phyloP scores from a whole-genome alignment of 2,888 invertebrate species.

The Amblyjoppa fuscipennis region DNA sequence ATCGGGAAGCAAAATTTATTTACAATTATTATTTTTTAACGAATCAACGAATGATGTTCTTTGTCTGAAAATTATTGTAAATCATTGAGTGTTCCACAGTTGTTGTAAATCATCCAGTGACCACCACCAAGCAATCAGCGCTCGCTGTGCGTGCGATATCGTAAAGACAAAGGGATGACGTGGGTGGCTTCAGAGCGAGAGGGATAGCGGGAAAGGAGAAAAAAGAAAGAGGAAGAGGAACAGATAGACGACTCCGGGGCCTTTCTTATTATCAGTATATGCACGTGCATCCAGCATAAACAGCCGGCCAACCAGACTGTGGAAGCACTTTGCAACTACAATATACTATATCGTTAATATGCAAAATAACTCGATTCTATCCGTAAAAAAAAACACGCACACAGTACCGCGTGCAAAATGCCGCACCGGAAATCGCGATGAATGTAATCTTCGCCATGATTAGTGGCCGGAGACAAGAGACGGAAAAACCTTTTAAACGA shows the following conservation, averaged over 20 bases:
- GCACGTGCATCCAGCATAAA: slow-evolving; percentile 49
- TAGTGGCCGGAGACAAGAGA: slow-evolving; percentile 6
- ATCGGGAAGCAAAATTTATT: too few species aligned
- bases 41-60: too few species aligned
- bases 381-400: neutral
- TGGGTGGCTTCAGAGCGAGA: slow-evolving; percentile 72
- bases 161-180: slow-evolving; percentile 74
- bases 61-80: too few species aligned
- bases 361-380: neutral
- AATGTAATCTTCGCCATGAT: slow-evolving; percentile 48
- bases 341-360: slow-evolving; percentile 1
- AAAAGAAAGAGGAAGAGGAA: slow-evolving; percentile 8
- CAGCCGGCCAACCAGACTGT: slow-evolving; percentile 10
- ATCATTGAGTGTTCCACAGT: too few species aligned
- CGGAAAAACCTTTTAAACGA: neutral
- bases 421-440: slow-evolving; percentile 51
- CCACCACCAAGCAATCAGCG: slow-evolving; percentile 14
- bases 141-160: slow-evolving; percentile 38
- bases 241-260: slow-evolving; percentile 14
- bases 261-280: slow-evolving; percentile 59
- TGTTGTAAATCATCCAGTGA: neutral
- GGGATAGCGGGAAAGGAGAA: slow-evolving; percentile 6
- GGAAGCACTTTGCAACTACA: slow-evolving; percentile 29
- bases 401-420: neutral
- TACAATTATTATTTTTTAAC: too few species aligned